Base-by-base conservation (phyloP, 2,113 vertebrate genomes). In the Collichthys lucidus region DNA sequence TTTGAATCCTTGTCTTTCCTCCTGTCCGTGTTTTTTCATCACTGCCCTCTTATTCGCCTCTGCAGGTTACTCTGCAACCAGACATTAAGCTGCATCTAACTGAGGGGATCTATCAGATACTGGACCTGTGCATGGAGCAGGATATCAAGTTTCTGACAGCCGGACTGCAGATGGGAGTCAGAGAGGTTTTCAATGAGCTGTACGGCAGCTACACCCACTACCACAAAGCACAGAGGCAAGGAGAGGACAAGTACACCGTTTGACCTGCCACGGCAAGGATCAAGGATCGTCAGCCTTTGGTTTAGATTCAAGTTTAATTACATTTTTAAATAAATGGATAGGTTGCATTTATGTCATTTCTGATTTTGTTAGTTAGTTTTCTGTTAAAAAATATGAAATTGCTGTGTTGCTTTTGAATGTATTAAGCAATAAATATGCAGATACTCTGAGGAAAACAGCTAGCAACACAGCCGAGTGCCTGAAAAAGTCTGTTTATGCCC, bases 241-340 rank as follows among this genome's bases (percentile, higher is more conserved):
- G 97, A n/a, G 98, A 99, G 92, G 95, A 95, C 59, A 97, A 97
- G 80, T 99, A 99, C 77, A 95, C 96, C 0, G 97, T 92, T 0
- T 98, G 87, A 97, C 5, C 57, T 17, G 12, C 52, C 14, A 4
- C 59, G 64, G 17, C 49, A 61, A 4, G 20, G n/a, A n/a, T n/a
- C n/a, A n/a, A n/a, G n/a, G 26, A 47, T 17, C 2, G 9, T n/a
- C 63, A 5, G 7, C 42, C 49, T 57, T 59, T 26, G 20, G 8
- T 46, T 44, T 49, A 22, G 26, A 1, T 49, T 79, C 31, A 29
- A 52, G 10, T 42, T 52, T 8, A 24, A 79, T 29, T 65, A 0
- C 22, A 4, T 6, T 52, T 20, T 75, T 63, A 2, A 59, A 49
- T 2, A 17, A 17, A 2, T 55, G 4, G 3, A 82, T 49, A 42